Conservation (phyloP, 2,113 vertebrate species). For the Oncorhynchus keta region DNA sequence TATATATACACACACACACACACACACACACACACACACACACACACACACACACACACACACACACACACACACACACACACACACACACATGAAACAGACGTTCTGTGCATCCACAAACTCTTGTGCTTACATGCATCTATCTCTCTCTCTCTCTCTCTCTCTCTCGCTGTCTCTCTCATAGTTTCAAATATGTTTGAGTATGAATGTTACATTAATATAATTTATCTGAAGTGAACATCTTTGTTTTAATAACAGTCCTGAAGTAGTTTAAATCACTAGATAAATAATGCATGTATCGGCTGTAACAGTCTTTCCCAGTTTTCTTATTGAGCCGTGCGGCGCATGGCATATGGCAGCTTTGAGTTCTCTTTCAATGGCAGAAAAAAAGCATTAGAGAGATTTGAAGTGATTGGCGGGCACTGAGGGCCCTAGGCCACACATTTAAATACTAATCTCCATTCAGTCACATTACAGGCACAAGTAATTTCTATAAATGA, state of each 20-base stretch:
- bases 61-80: too few species aligned
- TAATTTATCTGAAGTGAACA: conserved; percentile 41
- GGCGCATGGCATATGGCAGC: conserved; percentile 3
- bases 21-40: too few species aligned
- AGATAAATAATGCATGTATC: conserved; percentile 53
- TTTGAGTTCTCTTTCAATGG: conserved; percentile 18
- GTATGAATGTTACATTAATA: conserved; percentile 35
- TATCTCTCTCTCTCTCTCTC: conserved; percentile 14
- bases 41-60: too few species aligned
- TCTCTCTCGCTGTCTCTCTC: neutral
- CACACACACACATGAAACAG: too few species aligned
- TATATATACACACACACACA: too few species aligned
- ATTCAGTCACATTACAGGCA: conserved; percentile 60
- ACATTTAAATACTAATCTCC: conserved; percentile 62
- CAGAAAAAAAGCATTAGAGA: conserved; percentile 43
- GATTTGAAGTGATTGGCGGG: conserved; percentile 50
- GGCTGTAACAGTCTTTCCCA: neutral
- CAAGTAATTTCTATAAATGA: conserved; percentile 63
- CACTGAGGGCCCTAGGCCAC: conserved; percentile 50
- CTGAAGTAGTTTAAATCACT: conserved; percentile 60
- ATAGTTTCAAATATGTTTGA: neutral
- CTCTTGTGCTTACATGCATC: too few species aligned
- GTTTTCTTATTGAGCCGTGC: conserved; percentile 33
- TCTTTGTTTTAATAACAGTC: conserved; percentile 56
- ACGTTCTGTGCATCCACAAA: too few species aligned